Percentiles rank a stretch among this genome's conserved stretches.
Evolutionary conservation across 2,888 invertebrate genomes (phyloP).

Genomic region (Ormyrus nitidulus): DNA sequence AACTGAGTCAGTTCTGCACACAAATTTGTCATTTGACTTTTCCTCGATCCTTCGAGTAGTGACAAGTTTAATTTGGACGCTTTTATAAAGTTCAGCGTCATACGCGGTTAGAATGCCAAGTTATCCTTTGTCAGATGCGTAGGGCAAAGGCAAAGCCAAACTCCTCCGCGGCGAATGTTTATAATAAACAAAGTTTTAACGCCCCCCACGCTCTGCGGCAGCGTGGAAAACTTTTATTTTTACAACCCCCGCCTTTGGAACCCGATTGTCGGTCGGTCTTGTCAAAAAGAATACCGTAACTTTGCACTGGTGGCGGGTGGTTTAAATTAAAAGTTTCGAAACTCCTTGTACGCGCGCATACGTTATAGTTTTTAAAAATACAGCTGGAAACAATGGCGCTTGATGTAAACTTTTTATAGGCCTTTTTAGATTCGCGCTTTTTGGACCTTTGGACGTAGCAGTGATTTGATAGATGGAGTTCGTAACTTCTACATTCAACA

Average conservation of each 20-base stretch:
- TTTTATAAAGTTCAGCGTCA: slow-evolving; percentile 12
- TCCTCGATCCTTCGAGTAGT: background rate
- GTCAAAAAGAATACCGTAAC: slow-evolving; percentile 26
- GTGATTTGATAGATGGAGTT: no score
- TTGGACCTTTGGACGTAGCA: no score
- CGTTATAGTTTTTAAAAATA: slow-evolving; percentile 3
- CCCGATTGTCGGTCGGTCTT: background rate
- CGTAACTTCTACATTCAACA: no score
- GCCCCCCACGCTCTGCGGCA: background rate
- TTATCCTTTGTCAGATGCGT: slow-evolving; percentile 24
- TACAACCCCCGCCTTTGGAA: slow-evolving; percentile 10
- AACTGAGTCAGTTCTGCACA: background rate
- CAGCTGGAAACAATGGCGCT: background rate
- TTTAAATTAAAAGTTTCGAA: slow-evolving; percentile 35
- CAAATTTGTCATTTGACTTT: background rate
- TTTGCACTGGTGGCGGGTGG: slow-evolving; percentile 4
- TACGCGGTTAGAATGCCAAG: background rate
- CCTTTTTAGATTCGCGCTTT: background rate
- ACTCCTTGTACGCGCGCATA: background rate
- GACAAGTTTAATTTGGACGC: slow-evolving; percentile 4
- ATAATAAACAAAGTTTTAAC: slow-evolving; percentile 41
- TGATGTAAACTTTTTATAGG: slow-evolving; percentile 24
- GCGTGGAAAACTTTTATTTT: slow-evolving; percentile 28
- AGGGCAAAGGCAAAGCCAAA: background rate
- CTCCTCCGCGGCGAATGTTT: slow-evolving; percentile 16